Evolutionary conservation across 2,113 vertebrate genomes (phyloP).

Genomic region (Rissa tridactyla): DNA sequence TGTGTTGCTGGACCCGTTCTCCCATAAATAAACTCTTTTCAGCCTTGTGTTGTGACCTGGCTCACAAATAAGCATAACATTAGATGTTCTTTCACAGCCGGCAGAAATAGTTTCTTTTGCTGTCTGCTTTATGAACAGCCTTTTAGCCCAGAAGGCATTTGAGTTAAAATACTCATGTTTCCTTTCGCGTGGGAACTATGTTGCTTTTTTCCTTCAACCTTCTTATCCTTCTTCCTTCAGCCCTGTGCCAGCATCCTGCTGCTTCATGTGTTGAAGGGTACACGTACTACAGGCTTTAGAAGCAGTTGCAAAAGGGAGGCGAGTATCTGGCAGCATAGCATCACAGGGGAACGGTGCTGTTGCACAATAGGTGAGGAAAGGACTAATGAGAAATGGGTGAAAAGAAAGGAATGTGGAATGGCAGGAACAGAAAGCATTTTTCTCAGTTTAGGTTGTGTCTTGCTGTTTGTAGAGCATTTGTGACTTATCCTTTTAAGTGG

Average conservation of each 20-base stretch:
- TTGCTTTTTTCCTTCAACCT: background rate
- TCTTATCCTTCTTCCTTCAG: background rate
- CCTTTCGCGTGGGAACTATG: accelerated
- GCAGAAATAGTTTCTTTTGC: background rate
- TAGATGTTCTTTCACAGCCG: background rate
- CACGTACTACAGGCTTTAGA: background rate
- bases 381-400: background rate
- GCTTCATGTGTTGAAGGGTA: background rate
- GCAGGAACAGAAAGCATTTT: background rate
- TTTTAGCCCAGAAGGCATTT: background rate
- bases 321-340: background rate
- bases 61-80: background rate
- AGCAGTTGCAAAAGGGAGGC: background rate
- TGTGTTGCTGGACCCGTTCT: background rate
- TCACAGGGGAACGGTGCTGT: background rate
- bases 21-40: background rate
- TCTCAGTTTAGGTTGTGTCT: background rate
- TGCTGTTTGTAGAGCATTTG: background rate
- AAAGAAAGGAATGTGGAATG: background rate
- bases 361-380: background rate
- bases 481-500: background rate
- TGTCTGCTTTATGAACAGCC: background rate
- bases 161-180: background rate
- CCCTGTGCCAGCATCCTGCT: background rate
- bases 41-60: background rate